These are phyloP conservation scores for Hypotaenidia philippensis DNA, from an alignment of 2,797 vertebrate genomes.

Conservation along the genomic window DNA sequence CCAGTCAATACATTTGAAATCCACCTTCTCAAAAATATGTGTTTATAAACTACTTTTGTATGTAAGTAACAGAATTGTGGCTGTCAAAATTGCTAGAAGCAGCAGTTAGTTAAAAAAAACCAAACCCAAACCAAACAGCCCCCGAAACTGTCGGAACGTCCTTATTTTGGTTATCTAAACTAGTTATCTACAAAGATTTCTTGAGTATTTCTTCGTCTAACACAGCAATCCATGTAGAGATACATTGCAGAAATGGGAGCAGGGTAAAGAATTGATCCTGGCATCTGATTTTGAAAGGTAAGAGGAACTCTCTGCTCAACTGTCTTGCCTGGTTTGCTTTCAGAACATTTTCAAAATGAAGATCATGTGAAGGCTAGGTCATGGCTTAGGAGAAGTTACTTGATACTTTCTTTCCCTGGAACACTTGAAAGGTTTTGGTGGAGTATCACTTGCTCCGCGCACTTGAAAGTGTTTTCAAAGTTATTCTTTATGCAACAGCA, in stretches of 20 bases:
- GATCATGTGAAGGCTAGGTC: background rate
- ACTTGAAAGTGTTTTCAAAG: constrained; percentile 8
- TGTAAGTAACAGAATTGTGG: background rate
- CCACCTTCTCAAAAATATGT: background rate
- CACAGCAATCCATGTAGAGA: background rate
- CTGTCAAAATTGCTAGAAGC: background rate
- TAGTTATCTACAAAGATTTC: background rate
- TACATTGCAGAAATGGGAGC: background rate
- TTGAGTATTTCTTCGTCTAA: background rate
- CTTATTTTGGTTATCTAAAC: background rate
- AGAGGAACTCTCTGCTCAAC: background rate
- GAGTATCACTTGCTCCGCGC: background rate
- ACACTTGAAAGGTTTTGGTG: constrained; percentile 1
- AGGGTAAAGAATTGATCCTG: background rate
- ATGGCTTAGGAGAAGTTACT: constrained; percentile 31
- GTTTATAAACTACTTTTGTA: background rate
- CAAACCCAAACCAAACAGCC: fast-evolving
- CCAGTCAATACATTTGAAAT: background rate
- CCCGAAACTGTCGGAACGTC: background rate
- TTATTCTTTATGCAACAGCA: background rate
- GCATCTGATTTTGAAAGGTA: background rate
- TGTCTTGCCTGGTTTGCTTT: constrained; percentile 28
- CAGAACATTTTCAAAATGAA: background rate
- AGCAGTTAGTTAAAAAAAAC: background rate
- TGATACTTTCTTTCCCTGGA: constrained; percentile 31